phyloP scores from a whole-genome alignment of 2,113 vertebrate species.

The Centropristis striata region DNA sequence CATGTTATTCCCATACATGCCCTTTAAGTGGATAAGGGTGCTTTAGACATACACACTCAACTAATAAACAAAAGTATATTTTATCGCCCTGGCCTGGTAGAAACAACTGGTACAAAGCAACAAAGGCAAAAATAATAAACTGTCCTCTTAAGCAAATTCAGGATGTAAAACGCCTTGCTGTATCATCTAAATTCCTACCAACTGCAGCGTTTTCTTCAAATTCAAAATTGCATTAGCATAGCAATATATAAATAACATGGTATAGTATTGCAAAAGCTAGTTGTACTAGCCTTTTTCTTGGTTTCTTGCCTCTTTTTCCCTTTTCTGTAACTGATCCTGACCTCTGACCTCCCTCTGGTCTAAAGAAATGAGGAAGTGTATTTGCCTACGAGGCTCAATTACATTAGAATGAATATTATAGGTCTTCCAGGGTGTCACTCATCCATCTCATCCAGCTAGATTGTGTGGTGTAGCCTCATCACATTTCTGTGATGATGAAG shows the following conservation, averaged over 20 bases:
- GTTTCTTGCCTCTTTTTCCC: background rate
- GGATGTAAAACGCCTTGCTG: background rate
- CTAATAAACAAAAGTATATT: background rate
- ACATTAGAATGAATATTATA: background rate
- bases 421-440: background rate
- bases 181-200: background rate
- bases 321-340: constrained; percentile 17
- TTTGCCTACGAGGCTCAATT: constrained; percentile 10
- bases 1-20: background rate
- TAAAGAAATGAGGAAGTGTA: background rate
- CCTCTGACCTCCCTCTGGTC: constrained; percentile 35
- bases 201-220: background rate
- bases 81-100: background rate
- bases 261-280: background rate
- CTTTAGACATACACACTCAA: background rate
- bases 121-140: background rate
- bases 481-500: background rate
- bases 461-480: background rate
- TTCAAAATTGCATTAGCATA: background rate
- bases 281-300: background rate
- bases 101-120: background rate
- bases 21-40: background rate
- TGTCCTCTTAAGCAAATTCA: background rate
- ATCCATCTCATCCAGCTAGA: background rate
- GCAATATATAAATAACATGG: too few relatives aligned